These are phyloP conservation scores for Anarhynchus alexandrinus DNA, from an alignment of 2,113 vertebrate species.

Conservation along the genomic window DNA sequence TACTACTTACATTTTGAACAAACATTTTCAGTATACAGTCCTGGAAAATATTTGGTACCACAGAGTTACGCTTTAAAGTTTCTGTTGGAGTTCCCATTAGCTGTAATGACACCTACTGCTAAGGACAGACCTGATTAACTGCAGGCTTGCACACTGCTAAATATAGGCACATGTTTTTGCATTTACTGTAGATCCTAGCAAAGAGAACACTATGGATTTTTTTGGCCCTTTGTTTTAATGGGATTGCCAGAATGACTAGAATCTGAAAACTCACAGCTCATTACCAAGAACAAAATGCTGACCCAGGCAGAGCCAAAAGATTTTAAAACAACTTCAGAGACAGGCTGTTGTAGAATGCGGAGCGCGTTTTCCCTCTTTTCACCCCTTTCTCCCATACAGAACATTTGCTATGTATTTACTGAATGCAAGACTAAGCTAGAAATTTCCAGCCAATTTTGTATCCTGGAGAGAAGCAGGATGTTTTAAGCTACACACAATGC, in stretches of 20 bases:
- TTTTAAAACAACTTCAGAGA: not conserved
- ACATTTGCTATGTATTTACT: not conserved
- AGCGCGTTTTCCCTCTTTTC: not conserved
- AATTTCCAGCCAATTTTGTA: not conserved
- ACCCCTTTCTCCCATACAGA: not conserved
- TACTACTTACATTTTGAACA: not conserved
- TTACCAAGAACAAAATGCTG: conserved; percentile 41
- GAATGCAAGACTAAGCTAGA: not conserved
- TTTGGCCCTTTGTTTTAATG: conserved; percentile 18
- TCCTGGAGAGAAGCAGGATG: not conserved
- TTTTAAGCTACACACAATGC: not conserved
- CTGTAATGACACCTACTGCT: conserved; percentile 21
- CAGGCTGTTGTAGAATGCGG: not conserved
- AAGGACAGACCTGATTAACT: conserved; percentile 15
- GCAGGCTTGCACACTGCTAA: not conserved
- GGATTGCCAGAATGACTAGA: conserved; percentile 14
- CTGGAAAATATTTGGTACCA: not conserved
- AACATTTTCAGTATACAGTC: not conserved
- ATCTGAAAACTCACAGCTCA: conserved; percentile 52
- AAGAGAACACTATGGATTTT: not conserved
- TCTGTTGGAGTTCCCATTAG: not conserved
- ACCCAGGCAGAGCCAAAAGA: not conserved
- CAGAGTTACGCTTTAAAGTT: not conserved
- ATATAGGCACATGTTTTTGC: not conserved
- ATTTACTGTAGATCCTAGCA: not conserved